These are phyloP conservation scores for Sparus aurata DNA, from an alignment of 2,797 vertebrate genomes.

Conservation along the genomic window DNA sequence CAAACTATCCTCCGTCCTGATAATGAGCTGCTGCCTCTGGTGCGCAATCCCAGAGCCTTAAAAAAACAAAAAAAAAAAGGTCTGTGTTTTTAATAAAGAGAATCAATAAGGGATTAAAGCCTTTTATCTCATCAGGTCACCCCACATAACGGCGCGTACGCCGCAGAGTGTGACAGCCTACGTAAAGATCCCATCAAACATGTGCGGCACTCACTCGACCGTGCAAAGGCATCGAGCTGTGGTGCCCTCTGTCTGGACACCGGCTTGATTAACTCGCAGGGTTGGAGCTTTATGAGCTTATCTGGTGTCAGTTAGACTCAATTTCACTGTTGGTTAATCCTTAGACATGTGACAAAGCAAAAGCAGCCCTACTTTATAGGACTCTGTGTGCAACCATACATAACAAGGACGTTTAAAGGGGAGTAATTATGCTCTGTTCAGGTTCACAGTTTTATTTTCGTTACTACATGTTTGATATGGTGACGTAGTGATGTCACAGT, in stretches of 20 bases:
- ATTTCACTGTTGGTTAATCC: slow-evolving; percentile 38
- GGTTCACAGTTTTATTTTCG: too few relatives aligned
- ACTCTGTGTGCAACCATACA: not conserved
- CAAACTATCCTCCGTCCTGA: slow-evolving; percentile 4
- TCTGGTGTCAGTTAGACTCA: slow-evolving; percentile 22
- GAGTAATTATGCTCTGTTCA: too few relatives aligned
- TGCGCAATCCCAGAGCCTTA: not conserved
- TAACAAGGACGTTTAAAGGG: not conserved
- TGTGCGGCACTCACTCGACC: slow-evolving; percentile 10
- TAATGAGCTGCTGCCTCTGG: slow-evolving; percentile 31
- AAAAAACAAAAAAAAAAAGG: not conserved
- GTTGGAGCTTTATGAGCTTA: slow-evolving; percentile 10
- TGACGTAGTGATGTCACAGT: too few relatives aligned
- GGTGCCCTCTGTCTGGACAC: slow-evolving; percentile 11
- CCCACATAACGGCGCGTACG: not conserved
- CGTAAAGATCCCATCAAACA: slow-evolving; percentile 27
- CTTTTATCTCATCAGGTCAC: slow-evolving; percentile 12
- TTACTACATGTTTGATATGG: too few relatives aligned
- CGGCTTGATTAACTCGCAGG: slow-evolving; percentile 14
- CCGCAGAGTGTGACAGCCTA: not conserved
- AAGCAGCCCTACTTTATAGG: not conserved
- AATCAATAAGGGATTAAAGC: slow-evolving; percentile 23
- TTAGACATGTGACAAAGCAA: slow-evolving; percentile 2
- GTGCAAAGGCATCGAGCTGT: slow-evolving; percentile 48
- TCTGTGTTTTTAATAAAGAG: not conserved